Base-by-base conservation (phyloP, 2,888 invertebrate species). In the Aphelenchoides bicaudatus region DNA sequence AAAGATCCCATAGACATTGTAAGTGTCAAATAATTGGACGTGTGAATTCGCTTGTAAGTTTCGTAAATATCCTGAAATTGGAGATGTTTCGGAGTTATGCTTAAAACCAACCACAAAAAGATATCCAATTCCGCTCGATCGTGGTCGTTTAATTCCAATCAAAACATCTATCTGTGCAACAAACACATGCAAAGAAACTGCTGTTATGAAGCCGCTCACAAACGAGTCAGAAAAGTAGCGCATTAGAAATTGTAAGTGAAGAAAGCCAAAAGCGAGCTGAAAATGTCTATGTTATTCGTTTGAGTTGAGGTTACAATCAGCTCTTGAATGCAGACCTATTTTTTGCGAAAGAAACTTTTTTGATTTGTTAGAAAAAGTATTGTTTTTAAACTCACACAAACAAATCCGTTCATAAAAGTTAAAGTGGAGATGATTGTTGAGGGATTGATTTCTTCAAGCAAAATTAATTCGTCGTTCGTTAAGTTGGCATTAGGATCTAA, bases 211-310 rank as follows among this genome's bases (percentile, higher is more conserved):
- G 2, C 82, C 83, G 58, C 80, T 75, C 31, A 83, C 80, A 38
- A 83, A 71, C 5, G 75, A 67, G 54, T 73, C 72, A 4, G 79
- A 78, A 62, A 80, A 70, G 59, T 72, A 79, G 8, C 68, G 62
- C 2, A 77, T 66, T 2, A 80, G 46, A 48, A 75, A 71, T 28
- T 79, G 78, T 8, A 80, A 82, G 30, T 87, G 84, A 47, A 88
- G 81, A 50, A 86, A 70, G 81, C 87, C 89, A 88, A 91, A 88
- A 4, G 84, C 59, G 13, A 88, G 73, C 88, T 90, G 81, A 19
- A n/a, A 82, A 10, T 6, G 16, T n/a, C 23, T 25, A 43, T 16
- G 27, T 16, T n/a, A n/a, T n/a, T n/a, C n/a, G n/a, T n/a, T n/a
- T n/a, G n/a, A n/a, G n/a, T n/a, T n/a, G n/a, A n/a, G n/a, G n/a